phyloP scores from a whole-genome alignment of 92 coral and sea anemone species.

The Actinostola sp. region DNA sequence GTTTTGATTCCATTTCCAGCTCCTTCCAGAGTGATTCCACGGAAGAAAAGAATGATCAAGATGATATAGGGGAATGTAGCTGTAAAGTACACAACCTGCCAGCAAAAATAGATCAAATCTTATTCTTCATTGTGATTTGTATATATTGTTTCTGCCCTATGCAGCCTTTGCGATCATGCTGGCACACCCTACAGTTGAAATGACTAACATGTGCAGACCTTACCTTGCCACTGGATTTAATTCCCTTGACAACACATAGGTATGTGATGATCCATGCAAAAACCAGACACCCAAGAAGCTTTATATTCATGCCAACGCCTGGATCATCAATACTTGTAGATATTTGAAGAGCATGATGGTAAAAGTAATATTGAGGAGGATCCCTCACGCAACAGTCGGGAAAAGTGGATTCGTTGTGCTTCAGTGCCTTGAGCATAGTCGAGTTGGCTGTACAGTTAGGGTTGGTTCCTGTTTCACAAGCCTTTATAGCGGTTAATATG shows the following conservation, averaged over 20 bases:
- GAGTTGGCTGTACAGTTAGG: constrained; percentile 36
- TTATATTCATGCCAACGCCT: constrained; percentile 87
- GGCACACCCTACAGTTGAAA: neutral
- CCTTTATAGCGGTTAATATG: constrained; percentile 14
- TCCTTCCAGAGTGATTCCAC: constrained; percentile 89
- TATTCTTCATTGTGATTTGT: neutral
- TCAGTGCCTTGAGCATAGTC: constrained; percentile 13
- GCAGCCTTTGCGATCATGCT: neutral
- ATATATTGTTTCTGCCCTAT: no score
- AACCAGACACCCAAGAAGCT: constrained; percentile 89
- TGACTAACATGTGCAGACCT: neutral
- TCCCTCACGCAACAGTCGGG: constrained; percentile 96
- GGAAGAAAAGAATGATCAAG: constrained; percentile 81
- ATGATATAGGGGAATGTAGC: constrained; percentile 87
- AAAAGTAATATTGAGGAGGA: constrained; percentile 96
- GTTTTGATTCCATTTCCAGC: constrained; percentile 83
- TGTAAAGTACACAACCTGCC: constrained; percentile 86
- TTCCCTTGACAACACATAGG: constrained; percentile 97
- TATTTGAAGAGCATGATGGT: constrained; percentile 89
- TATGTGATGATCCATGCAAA: constrained; percentile 98
- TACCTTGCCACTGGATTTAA: constrained; percentile 99
- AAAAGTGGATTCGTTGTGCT: constrained; percentile 32
- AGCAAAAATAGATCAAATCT: neutral
- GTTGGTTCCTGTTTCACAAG: constrained; percentile 40
- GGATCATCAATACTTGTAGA: constrained; percentile 81